Evolutionary conservation across 1,140 invertebrate genomes (phyloP), one percentile per base, ranked within the genome.

Genomic region (Heliconius hermathena): DNA sequence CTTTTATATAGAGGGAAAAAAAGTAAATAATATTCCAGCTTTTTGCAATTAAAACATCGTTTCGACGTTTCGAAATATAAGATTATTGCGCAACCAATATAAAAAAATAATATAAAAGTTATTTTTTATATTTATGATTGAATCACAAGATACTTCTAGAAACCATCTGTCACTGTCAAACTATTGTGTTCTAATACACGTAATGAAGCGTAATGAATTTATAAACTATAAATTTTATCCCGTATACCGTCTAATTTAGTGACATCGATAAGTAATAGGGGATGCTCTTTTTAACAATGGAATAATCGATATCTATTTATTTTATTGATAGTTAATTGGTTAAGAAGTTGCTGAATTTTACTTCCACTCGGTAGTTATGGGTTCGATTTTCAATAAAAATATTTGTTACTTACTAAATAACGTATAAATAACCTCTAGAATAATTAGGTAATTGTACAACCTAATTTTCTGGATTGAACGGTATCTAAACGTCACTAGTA

Each of bases 231-330:
- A 29, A 66, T 66, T 26, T 66, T 29, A 36, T 66, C 60, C 60
- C 60, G 60, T 66, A 66, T 66, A n/a, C 60, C 60, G 22, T 66
- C 13, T 13, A 66, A 66, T 66, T 66, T 16, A 29, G 22, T 66
- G 60, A 29, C 60, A 29, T 66, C 60, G 60, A 66, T 57, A n/a
- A 22, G 54, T 57, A 22, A 57, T 29, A 66, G 60, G 60, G 60
- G 60, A 66, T 66, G 22, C 60, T 66, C 60, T 66, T 66, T 66
- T 66, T 66, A 66, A 26, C 9, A 26, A 29, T 26, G 22, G 22
- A 22, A 13, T 66, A 66, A 66, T 66, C 60, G 60, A 66, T 66
- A 29, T 29, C 60, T 66, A 66, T 66, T 66, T 66, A 66, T 66
- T 66, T 66, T 66, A 66, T 66, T 66, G 26, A 66, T 26, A 13